Evolutionary conservation across 1,140 invertebrate species (phyloP), one percentile per base, ranked within the genome.

Genomic region (Psix sp.): DNA sequence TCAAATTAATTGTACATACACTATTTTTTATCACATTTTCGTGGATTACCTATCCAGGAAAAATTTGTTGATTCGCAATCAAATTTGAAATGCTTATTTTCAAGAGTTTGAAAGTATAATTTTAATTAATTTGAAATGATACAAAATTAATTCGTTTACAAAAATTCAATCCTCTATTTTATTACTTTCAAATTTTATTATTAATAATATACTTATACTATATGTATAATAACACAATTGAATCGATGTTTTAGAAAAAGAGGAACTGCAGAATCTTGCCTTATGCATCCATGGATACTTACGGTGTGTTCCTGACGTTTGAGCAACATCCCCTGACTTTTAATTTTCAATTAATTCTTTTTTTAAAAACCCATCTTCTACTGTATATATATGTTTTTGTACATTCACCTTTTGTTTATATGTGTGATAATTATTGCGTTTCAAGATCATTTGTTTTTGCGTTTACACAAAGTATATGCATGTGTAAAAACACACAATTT

Each of bases 281-380:
- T 92, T 46, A 84, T 88, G 66, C 91, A 92, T 88, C 89, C 91
- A 10, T 92, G 91, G 91, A 92, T 92, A 77, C 84, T 87, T 77
- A 84, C 83, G 83, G 87, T 88, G 81, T 84, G 85, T 86, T 82
- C 77, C 65, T 80, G 78, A 80, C 76, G 82, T 59, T 74, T 77
- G 57, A 79, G 59, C 76, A 54, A 80, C 60, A 77, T 73, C 76
- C 26, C 11, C 43, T 17, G 52, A 29, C n/a, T 29, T 7, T 29
- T n/a, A 29, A 7, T n/a, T 29, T n/a, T 7, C 33, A 3, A 7
- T 33, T 33, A 10, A 11, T 46, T 79, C 79, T 79, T 76, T 35
- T 74, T 74, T 73, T 72, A 48, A 57, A 68, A 56, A 29, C n/a
- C 7, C 36, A 14, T 76, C 52, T 68, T 70, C 10, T 49, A 7